phyloP scores from a whole-genome alignment of 2,888 invertebrate genomes.

The Polydrusus tereticollis region DNA sequence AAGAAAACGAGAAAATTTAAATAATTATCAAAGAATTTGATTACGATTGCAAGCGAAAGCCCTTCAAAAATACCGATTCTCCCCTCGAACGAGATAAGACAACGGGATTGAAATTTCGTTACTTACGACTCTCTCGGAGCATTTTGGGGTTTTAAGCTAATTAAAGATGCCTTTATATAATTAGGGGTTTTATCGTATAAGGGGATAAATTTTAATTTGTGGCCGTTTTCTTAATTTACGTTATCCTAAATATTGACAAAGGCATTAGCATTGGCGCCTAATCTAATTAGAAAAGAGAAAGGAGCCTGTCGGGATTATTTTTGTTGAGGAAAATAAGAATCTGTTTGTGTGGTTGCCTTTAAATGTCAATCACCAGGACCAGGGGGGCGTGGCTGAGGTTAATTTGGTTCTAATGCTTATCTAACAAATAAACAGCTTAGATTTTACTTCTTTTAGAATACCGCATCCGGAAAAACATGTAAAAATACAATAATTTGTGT shows the following conservation, averaged over 20 bases:
- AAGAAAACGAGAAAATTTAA: conserved; percentile 4
- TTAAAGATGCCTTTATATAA: conserved; percentile 39
- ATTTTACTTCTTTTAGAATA: too few relatives aligned
- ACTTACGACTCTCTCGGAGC: conserved; percentile 18
- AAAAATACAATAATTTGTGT: too few relatives aligned
- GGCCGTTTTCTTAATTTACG: background rate
- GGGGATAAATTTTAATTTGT: conserved; percentile 34
- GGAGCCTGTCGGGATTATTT: background rate
- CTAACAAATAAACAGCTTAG: too few relatives aligned
- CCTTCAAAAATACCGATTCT: conserved; percentile 22
- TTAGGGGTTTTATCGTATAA: conserved; percentile 22
- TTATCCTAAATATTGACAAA: conserved; percentile 7
- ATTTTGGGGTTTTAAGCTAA: conserved; percentile 33
- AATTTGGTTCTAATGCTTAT: too few relatives aligned
- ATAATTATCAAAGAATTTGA: conserved; percentile 12
- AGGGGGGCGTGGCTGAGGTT: too few relatives aligned
- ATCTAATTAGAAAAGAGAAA: conserved; percentile 2
- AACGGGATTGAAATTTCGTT: conserved; percentile 30
- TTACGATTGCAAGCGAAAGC: conserved; percentile 12
- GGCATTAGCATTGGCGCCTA: background rate
- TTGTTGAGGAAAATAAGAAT: background rate
- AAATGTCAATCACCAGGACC: too few relatives aligned
- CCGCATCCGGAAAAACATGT: too few relatives aligned
- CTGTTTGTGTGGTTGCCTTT: too few relatives aligned
- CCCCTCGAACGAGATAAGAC: conserved; percentile 21